Percentiles rank a stretch among this genome's conserved stretches.
Conservation (phyloP, 2,113 vertebrate genomes). For the Hippocampus guttulatus region DNA sequence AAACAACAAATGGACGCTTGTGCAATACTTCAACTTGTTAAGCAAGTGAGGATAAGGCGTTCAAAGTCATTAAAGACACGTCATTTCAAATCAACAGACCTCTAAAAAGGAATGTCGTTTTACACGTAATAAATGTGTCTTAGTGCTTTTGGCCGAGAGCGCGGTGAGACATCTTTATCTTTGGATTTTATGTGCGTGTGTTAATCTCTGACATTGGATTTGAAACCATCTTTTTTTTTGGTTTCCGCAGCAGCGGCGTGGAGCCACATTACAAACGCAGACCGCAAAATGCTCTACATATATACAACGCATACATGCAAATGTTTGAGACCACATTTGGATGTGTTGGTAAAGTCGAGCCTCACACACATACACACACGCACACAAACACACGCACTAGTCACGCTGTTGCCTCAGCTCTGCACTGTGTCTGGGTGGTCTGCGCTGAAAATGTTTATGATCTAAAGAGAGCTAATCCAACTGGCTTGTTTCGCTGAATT, state of each 20-base stretch:
- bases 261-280: slow-evolving; percentile 63
- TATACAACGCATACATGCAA: slow-evolving; percentile 12
- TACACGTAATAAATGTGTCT: slow-evolving; percentile 12
- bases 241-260: slow-evolving; percentile 66
- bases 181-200: slow-evolving; percentile 22
- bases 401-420: slow-evolving; percentile 44
- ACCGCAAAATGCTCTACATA: slow-evolving; percentile 52
- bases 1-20: slow-evolving; percentile 8
- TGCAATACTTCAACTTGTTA: background rate
- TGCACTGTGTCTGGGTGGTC: slow-evolving; percentile 74
- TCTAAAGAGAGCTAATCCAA: slow-evolving; percentile 79
- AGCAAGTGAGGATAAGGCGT: slow-evolving; percentile 1
- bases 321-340: slow-evolving; percentile 30
- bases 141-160: slow-evolving; percentile 6
- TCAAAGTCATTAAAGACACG: slow-evolving; percentile 5
- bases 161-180: slow-evolving; percentile 43
- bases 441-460: slow-evolving; percentile 78
- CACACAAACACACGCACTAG: slow-evolving; percentile 9
- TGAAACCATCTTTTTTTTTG: slow-evolving; percentile 49
- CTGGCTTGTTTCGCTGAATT: slow-evolving; percentile 79
- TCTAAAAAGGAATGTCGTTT: background rate
- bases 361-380: slow-evolving; percentile 13
- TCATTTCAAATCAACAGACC: background rate
- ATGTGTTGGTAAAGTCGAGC: slow-evolving; percentile 56
- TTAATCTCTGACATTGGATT: slow-evolving; percentile 56